Evolutionary conservation across 2,888 invertebrate species (phyloP).

Genomic region (Andrena haemorrhoa): DNA sequence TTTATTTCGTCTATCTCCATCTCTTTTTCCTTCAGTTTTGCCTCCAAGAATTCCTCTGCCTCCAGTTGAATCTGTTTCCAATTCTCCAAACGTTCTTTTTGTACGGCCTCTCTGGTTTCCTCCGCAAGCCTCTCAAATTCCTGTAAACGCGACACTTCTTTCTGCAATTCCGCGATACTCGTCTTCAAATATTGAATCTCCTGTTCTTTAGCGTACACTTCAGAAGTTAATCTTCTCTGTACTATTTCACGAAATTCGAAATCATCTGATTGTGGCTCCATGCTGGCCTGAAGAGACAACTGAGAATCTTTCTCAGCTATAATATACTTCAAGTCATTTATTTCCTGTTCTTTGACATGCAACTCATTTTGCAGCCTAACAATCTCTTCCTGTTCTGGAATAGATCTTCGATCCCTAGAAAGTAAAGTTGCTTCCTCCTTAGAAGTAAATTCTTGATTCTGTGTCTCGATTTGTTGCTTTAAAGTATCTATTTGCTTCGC

Average conservation of each 20-base stretch:
- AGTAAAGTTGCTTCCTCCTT: slow-evolving; percentile 53
- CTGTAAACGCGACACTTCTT: slow-evolving; percentile 66
- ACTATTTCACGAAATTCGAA: slow-evolving; percentile 69
- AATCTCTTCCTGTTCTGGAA: slow-evolving; percentile 73
- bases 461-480: slow-evolving; percentile 56
- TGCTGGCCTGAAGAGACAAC: slow-evolving; percentile 67
- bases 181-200: slow-evolving; percentile 72
- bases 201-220: slow-evolving; percentile 74
- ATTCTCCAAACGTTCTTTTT: slow-evolving; percentile 73
- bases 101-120: slow-evolving; percentile 68
- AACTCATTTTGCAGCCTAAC: slow-evolving; percentile 76
- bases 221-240: slow-evolving; percentile 69
- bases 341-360: slow-evolving; percentile 75
- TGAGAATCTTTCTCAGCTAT: slow-evolving; percentile 76
- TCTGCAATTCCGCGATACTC: slow-evolving; percentile 66
- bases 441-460: slow-evolving; percentile 56
- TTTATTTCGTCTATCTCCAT: slow-evolving; percentile 67
- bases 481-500: slow-evolving; percentile 70
- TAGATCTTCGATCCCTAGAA: slow-evolving; percentile 55
- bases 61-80: slow-evolving; percentile 68
- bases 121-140: slow-evolving; percentile 65
- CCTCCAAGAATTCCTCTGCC: slow-evolving; percentile 67
- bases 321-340: slow-evolving; percentile 74
- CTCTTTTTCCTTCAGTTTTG: slow-evolving; percentile 69
- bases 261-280: slow-evolving; percentile 73